Evolutionary conservation across 2,113 vertebrate species (phyloP).

Genomic region (Microtus oregoni): DNA sequence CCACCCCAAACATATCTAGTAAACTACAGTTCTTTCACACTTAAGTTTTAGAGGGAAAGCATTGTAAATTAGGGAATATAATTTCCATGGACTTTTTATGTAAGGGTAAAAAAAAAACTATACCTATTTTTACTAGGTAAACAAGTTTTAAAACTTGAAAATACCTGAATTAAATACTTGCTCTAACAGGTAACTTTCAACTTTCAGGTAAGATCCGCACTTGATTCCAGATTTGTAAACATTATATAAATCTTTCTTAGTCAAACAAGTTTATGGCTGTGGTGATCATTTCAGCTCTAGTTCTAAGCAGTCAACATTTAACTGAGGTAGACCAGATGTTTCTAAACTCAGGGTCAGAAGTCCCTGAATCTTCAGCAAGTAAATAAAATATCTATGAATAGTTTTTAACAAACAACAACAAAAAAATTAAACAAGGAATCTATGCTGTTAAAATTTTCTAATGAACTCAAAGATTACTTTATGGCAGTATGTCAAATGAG

Average conservation of each 20-base stretch:
- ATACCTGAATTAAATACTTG: slow-evolving; percentile 83
- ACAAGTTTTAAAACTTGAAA: slow-evolving; percentile 75
- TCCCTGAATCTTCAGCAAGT: slow-evolving; percentile 73
- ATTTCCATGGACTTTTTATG: slow-evolving; percentile 67
- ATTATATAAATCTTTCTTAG: slow-evolving; percentile 74
- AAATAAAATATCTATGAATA: slow-evolving; percentile 69
- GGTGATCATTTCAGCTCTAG: slow-evolving; percentile 65
- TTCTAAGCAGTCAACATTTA: slow-evolving; percentile 79
- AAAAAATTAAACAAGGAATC: not conserved
- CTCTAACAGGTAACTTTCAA: slow-evolving; percentile 60
- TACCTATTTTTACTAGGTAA: slow-evolving; percentile 70
- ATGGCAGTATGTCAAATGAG: slow-evolving; percentile 61
- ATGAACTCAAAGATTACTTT: slow-evolving; percentile 65
- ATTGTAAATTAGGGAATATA: slow-evolving; percentile 37
- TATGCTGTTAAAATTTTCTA: slow-evolving; percentile 62
- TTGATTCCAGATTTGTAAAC: slow-evolving; percentile 82
- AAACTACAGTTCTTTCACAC: slow-evolving; percentile 76
- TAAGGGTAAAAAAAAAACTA: slow-evolving; percentile 47
- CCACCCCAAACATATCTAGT: slow-evolving; percentile 37
- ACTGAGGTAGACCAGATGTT: slow-evolving; percentile 87
- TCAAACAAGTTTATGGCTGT: slow-evolving; percentile 78
- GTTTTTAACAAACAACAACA: slow-evolving; percentile 59
- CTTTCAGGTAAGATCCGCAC: slow-evolving; percentile 65
- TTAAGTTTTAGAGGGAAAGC: slow-evolving; percentile 59
- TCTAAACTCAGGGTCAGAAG: slow-evolving; percentile 68